Evolutionary conservation across 2,888 invertebrate genomes (phyloP).

Genomic region (Didymodactylos carnosus): DNA sequence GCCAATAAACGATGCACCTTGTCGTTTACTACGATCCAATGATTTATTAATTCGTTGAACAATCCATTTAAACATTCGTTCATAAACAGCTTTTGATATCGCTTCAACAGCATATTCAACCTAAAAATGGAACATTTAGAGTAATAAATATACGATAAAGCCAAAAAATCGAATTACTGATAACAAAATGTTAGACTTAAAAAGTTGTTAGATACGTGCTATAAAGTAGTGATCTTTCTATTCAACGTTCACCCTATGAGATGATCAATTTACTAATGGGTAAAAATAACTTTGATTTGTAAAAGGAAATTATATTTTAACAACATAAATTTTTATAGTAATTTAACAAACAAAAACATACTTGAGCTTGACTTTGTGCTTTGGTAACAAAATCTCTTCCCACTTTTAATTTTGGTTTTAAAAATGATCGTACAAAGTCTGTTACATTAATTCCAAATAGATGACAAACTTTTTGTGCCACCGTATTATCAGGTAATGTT

Average conservation of each 20-base stretch:
- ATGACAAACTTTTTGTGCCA: constrained; percentile 95
- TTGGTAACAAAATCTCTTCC: constrained; percentile 94
- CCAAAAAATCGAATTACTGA: no score
- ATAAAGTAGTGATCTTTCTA: no score
- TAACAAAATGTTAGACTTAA: no score
- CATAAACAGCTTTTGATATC: constrained; percentile 93
- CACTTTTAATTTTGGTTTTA: constrained; percentile 90
- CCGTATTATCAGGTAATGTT: constrained; percentile 88
- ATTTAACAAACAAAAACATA: no score
- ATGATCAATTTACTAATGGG: no score
- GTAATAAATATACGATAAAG: no score
- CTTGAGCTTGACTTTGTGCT: constrained; percentile 95
- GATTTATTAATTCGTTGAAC: constrained; percentile 91
- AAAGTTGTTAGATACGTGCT: no score
- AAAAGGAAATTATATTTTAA: neutral
- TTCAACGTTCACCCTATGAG: no score
- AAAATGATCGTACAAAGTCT: constrained; percentile 90
- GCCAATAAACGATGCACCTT: constrained; percentile 96
- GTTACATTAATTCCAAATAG: constrained; percentile 72
- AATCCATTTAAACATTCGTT: constrained; percentile 94
- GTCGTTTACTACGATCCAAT: constrained; percentile 83
- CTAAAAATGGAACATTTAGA: no score
- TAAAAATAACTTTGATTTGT: no score
- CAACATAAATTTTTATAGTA: neutral
- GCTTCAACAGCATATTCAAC: constrained; percentile 90